These are phyloP conservation scores for Eupithecia pulchellata DNA, from an alignment of 2,888 invertebrate genomes.

Conservation along the genomic window DNA sequence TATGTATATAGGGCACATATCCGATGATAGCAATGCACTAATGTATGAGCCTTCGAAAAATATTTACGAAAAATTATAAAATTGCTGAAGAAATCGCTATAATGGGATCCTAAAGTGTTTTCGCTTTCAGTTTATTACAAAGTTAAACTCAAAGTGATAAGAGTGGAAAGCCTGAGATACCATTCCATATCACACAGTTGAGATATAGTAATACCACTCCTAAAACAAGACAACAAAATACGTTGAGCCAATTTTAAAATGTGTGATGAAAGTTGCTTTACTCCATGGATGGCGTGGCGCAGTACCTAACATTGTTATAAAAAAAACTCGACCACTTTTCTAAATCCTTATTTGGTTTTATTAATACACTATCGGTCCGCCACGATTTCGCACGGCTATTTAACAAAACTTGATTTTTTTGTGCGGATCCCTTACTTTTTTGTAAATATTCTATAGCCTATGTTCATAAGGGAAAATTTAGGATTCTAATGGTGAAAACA, in stretches of 20 bases:
- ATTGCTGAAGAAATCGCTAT: background rate
- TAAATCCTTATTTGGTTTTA: conserved; percentile 69
- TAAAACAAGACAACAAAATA: conserved; percentile 30
- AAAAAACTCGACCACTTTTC: conserved; percentile 72
- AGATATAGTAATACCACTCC: conserved; percentile 38
- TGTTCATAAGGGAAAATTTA: too few relatives aligned
- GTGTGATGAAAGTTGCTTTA: conserved; percentile 68
- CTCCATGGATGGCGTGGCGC: conserved; percentile 66
- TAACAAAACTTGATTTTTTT: too few relatives aligned
- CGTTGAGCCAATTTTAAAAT: conserved; percentile 41
- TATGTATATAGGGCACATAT: too few relatives aligned
- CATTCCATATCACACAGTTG: conserved; percentile 27
- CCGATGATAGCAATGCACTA: too few relatives aligned
- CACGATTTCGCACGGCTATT: too few relatives aligned
- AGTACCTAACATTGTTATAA: conserved; percentile 72
- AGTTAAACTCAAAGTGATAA: conserved; percentile 6
- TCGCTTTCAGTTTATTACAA: background rate
- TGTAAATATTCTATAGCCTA: too few relatives aligned
- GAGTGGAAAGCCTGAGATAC: conserved; percentile 33
- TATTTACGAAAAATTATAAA: background rate
- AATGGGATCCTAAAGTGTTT: background rate
- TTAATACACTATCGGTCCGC: too few relatives aligned
- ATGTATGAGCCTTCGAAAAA: background rate
- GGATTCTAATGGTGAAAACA: too few relatives aligned
- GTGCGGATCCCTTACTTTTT: too few relatives aligned